Percentiles rank a stretch among this genome's conserved stretches.
Evolutionary conservation across 1,140 invertebrate genomes (phyloP).

Genomic region (Aphaenogaster floridana): DNA sequence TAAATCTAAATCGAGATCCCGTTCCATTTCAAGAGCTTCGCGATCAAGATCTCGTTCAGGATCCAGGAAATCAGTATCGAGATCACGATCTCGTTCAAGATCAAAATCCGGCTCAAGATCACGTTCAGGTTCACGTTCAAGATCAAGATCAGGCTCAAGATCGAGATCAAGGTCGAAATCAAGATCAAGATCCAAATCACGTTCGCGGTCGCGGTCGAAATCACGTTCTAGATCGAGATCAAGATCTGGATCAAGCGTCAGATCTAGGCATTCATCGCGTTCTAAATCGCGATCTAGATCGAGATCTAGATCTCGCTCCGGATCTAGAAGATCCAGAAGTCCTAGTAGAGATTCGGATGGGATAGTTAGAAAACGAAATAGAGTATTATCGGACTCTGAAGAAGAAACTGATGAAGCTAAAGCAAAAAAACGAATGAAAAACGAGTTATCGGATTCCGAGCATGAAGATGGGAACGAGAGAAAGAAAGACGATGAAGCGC

Average conservation of each 20-base stretch:
- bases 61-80: slow-evolving; percentile 81
- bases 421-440: slow-evolving; percentile 84
- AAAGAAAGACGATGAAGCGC: slow-evolving; percentile 72
- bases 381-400: slow-evolving; percentile 88
- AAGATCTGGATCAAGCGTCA: slow-evolving; percentile 71
- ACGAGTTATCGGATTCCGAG: slow-evolving; percentile 82
- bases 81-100: slow-evolving; percentile 66
- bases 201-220: slow-evolving; percentile 68
- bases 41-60: slow-evolving; percentile 75
- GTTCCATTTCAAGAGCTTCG: slow-evolving; percentile 67
- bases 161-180: slow-evolving; percentile 70
- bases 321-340: slow-evolving; percentile 79
- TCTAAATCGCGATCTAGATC: slow-evolving; percentile 82
- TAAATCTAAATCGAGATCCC: slow-evolving; percentile 65
- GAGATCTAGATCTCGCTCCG: slow-evolving; percentile 82
- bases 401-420: slow-evolving; percentile 84
- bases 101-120: slow-evolving; percentile 79
- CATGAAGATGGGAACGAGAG: slow-evolving; percentile 77
- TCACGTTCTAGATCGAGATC: slow-evolving; percentile 80
- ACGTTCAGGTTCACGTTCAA: slow-evolving; percentile 78
- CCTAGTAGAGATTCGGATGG: slow-evolving; percentile 80
- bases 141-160: not conserved
- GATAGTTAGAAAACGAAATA: slow-evolving; percentile 82
- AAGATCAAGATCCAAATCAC: slow-evolving; percentile 68
- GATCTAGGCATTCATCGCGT: slow-evolving; percentile 80